Evolutionary conservation across 2,113 vertebrate genomes (phyloP).

Genomic region (Clinocottus analis): DNA sequence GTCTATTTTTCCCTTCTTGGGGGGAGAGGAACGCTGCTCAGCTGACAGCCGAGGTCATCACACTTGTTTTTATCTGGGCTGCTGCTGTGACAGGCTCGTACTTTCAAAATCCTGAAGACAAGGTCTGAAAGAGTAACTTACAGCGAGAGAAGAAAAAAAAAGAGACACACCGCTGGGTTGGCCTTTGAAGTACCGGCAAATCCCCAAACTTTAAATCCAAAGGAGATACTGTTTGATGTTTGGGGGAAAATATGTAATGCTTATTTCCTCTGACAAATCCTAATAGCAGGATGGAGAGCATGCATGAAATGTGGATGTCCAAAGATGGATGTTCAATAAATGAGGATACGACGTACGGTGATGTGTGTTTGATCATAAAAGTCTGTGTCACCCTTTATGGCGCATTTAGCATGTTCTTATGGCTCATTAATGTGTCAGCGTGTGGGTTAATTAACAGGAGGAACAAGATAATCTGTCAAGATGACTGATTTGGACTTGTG

Average conservation of each 20-base stretch:
- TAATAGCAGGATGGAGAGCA: conserved; percentile 3
- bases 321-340: conserved; percentile 30
- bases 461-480: conserved; percentile 52
- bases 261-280: conserved; percentile 19
- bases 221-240: conserved; percentile 39
- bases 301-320: conserved; percentile 9
- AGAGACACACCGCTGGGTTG: neutral
- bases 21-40: conserved; percentile 27
- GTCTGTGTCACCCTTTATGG: conserved; percentile 55
- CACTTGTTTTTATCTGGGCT: conserved; percentile 57
- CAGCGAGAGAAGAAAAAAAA: neutral
- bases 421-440: conserved; percentile 61
- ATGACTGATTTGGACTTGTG: conserved; percentile 59
- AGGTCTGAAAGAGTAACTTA: conserved; percentile 38
- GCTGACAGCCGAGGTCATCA: conserved; percentile 66
- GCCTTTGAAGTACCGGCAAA: conserved; percentile 21
- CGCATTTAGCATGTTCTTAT: conserved; percentile 64
- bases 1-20: conserved; percentile 43
- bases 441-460: conserved; percentile 60
- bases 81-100: conserved; percentile 50
- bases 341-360: conserved; percentile 4
- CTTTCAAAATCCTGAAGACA: conserved; percentile 31
- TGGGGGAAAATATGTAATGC: neutral
- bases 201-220: conserved; percentile 34
- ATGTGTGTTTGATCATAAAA: conserved; percentile 53